These are phyloP conservation scores for Drosophila pectinifera DNA, from an alignment of 1,140 invertebrate species.

Conservation along the genomic window DNA sequence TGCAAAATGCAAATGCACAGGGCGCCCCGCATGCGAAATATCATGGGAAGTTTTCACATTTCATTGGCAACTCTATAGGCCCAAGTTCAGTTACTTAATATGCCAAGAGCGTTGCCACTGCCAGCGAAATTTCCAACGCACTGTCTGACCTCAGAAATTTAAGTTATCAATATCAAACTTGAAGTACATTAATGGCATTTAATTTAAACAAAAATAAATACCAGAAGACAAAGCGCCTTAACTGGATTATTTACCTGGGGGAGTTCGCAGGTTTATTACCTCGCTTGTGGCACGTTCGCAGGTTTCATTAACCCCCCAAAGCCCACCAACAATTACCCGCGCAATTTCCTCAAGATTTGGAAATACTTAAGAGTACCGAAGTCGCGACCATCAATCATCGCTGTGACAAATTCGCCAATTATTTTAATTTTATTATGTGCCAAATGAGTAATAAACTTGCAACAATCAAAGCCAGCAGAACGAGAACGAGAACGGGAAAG, in stretches of 20 bases:
- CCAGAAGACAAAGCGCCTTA: slow-evolving; percentile 12
- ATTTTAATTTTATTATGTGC: slow-evolving; percentile 59
- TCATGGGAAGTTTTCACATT: slow-evolving; percentile 39
- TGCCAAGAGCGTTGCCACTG: slow-evolving; percentile 47
- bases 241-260: slow-evolving; percentile 15
- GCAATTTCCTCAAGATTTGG: slow-evolving; percentile 38
- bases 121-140: slow-evolving; percentile 26
- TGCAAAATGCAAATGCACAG: slow-evolving; percentile 38
- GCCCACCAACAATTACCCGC: slow-evolving; percentile 32
- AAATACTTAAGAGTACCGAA: slow-evolving; percentile 18
- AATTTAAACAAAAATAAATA: slow-evolving; percentile 17
- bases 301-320: slow-evolving; percentile 37
- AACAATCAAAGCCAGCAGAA: slow-evolving; percentile 22
- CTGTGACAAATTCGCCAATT: slow-evolving; percentile 54
- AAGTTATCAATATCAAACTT: slow-evolving; percentile 33
- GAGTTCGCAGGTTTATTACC: slow-evolving; percentile 1
- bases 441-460: slow-evolving; percentile 56
- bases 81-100: slow-evolving; percentile 57
- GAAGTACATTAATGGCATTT: slow-evolving; percentile 14
- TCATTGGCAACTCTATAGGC: slow-evolving; percentile 60
- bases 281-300: slow-evolving; percentile 31
- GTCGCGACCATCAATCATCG: slow-evolving; percentile 64
- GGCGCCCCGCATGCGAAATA: slow-evolving; percentile 58
- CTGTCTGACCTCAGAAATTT: slow-evolving; percentile 16
- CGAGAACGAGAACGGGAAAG: slow-evolving; percentile 8